Conservation (phyloP, 2,888 invertebrate species). For the Sphaerophoria rueppellii region DNA sequence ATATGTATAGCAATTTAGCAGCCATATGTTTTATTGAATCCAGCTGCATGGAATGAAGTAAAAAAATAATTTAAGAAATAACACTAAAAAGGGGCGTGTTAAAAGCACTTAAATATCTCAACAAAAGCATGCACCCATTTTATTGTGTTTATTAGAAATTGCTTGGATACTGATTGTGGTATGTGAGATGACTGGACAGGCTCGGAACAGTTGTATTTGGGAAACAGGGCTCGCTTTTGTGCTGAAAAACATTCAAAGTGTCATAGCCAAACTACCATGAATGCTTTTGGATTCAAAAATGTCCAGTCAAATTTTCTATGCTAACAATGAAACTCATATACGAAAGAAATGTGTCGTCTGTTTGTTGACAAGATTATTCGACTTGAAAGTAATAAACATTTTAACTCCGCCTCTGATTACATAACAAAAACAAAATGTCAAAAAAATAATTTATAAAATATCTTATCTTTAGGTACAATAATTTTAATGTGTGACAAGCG, state of each 20-base stretch:
- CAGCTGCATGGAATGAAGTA: conserved; percentile 38
- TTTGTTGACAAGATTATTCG: conserved; percentile 14
- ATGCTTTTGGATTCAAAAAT: too few species aligned
- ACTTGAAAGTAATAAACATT: conserved; percentile 9
- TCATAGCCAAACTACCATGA: too few species aligned
- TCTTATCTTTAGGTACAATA: conserved; percentile 31
- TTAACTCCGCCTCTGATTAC: neutral
- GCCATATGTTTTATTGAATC: conserved; percentile 14
- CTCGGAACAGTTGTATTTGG: too few species aligned
- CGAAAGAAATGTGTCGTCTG: neutral
- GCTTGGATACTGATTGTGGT: too few species aligned
- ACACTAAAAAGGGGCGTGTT: conserved; percentile 36
- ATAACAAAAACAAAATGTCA: neutral
- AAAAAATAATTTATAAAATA: neutral
- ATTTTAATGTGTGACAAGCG: conserved; percentile 28
- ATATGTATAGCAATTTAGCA: neutral
- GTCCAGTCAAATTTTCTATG: too few species aligned
- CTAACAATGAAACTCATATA: too few species aligned
- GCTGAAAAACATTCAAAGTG: too few species aligned
- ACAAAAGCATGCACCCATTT: conserved; percentile 9
- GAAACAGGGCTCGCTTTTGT: too few species aligned
- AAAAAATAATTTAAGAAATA: conserved; percentile 1
- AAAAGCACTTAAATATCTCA: conserved; percentile 20
- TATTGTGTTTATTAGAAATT: neutral
- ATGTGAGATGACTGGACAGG: too few species aligned